Base-by-base conservation (phyloP, 2,888 invertebrate species). In the Alloplasta piceator region DNA sequence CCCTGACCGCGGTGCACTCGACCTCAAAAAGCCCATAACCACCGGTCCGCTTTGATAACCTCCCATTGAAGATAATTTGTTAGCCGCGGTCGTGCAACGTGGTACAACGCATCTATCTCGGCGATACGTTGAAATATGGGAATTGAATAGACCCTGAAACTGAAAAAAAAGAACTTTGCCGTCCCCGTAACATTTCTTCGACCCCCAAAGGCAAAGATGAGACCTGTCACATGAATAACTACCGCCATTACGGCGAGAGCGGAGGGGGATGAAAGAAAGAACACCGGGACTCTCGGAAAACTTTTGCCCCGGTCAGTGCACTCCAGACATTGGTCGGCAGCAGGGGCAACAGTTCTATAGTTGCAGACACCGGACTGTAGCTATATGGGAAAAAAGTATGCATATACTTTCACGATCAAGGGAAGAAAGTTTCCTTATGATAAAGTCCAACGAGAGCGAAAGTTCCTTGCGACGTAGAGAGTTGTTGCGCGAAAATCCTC, bases 61-160 rank as follows among this genome's bases (percentile, higher is more conserved):
- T 88, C 87, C 87, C 89, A 90, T 89, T 90, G 88, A 88, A 89
- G 87, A 90, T 86, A 86, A 88, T 85, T 85, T 86, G 88, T 87
- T 87, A 89, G 26, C 36, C 43, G 43, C 4, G 43, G 43, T 43
- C 1, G 4, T 26, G 43, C n/a, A n/a, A n/a, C n/a, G 43, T 9
- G 4, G 7, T 43, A n/a, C n/a, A 43, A 43, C 26, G 26, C 3
- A 26, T 26, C 1, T 26, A 26, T 26, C 26, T 1, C 26, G 1
- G 26, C 26, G 26, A 26, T 26, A 26, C 26, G 26, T 26, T 5
- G 36, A 56, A 26, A 36, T 6, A n/a, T 56, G 10, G 38, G 12
- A 56, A 70, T 48, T 36, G 2, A 26, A 36, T n/a, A 46, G 46
- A 46, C 46, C 38, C 7, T 12, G 1, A 7, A 36, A 55, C 6